phyloP scores from a whole-genome alignment of 1,140 invertebrate genomes.

The Brachionus angularis region DNA sequence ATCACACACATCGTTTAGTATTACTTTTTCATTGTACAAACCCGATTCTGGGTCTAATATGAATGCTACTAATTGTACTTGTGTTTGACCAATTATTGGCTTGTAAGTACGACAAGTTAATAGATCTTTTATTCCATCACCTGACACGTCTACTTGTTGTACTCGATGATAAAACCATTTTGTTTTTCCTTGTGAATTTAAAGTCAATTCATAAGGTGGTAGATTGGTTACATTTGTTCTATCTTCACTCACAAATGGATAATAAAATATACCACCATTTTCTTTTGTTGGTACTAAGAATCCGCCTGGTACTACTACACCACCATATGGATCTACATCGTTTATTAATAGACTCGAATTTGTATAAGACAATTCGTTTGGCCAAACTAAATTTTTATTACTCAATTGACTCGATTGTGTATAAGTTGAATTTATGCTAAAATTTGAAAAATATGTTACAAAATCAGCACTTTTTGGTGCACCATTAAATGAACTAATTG shows the following conservation, averaged over 20 bases:
- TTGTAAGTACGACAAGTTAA: conserved; percentile 35
- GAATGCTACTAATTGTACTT: conserved; percentile 10
- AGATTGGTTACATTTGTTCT: conserved; percentile 4
- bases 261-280: conserved; percentile 40
- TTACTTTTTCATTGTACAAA: conserved; percentile 9
- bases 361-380: conserved; percentile 24
- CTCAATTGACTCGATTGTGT: not conserved
- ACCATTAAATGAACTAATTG: conserved; percentile 31
- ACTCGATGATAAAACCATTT: conserved; percentile 44
- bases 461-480: conserved; percentile 22
- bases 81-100: conserved; percentile 17
- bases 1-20: conserved; percentile 35
- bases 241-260: conserved; percentile 33
- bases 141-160: not conserved
- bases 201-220: conserved; percentile 11
- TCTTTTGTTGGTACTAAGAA: conserved; percentile 37
- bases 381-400: conserved; percentile 35
- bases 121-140: conserved; percentile 12
- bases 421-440: conserved; percentile 1
- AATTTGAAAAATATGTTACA: conserved; percentile 32
- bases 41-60: not conserved
- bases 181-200: conserved; percentile 3
- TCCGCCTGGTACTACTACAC: conserved; percentile 24
- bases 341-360: not conserved
- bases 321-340: conserved; percentile 16